Evolutionary conservation across 2,888 invertebrate genomes (phyloP).

Genomic region (Synanthedon vespiformis): DNA sequence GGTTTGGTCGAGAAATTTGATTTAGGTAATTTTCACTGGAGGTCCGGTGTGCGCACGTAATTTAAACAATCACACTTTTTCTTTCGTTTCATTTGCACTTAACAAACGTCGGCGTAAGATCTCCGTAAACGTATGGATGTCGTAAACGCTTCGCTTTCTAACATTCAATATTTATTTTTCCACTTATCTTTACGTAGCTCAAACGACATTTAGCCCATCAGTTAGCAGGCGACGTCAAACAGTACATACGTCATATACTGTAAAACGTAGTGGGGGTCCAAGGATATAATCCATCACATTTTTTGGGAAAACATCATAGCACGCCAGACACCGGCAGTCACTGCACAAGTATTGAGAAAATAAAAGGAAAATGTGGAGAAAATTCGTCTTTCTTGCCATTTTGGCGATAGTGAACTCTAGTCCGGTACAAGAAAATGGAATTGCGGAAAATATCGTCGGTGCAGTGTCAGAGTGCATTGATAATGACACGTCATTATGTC

Average conservation of each 20-base stretch:
- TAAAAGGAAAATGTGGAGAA: slow-evolving; percentile 39
- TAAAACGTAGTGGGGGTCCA: slow-evolving; percentile 45
- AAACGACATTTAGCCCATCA: slow-evolving; percentile 29
- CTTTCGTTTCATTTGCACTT: slow-evolving; percentile 64
- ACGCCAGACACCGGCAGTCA: slow-evolving; percentile 45
- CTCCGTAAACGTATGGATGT: slow-evolving; percentile 29
- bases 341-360: slow-evolving; percentile 22
- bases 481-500: slow-evolving; percentile 69
- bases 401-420: slow-evolving; percentile 47
- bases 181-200: slow-evolving; percentile 59
- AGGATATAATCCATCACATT: slow-evolving; percentile 64
- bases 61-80: slow-evolving; percentile 67
- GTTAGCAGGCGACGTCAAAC: slow-evolving; percentile 51
- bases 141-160: slow-evolving; percentile 63
- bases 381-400: slow-evolving; percentile 41
- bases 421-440: slow-evolving; percentile 49
- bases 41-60: slow-evolving; percentile 27
- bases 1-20: neutral
- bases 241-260: slow-evolving; percentile 46
- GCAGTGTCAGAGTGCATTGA: slow-evolving; percentile 70
- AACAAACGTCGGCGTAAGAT: slow-evolving; percentile 39
- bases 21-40: neutral
- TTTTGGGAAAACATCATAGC: slow-evolving; percentile 61
- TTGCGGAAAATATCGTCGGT: slow-evolving; percentile 56
- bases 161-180: slow-evolving; percentile 66